Conservation (phyloP, 2,797 vertebrate species). For the Thamnophis elegans region DNA sequence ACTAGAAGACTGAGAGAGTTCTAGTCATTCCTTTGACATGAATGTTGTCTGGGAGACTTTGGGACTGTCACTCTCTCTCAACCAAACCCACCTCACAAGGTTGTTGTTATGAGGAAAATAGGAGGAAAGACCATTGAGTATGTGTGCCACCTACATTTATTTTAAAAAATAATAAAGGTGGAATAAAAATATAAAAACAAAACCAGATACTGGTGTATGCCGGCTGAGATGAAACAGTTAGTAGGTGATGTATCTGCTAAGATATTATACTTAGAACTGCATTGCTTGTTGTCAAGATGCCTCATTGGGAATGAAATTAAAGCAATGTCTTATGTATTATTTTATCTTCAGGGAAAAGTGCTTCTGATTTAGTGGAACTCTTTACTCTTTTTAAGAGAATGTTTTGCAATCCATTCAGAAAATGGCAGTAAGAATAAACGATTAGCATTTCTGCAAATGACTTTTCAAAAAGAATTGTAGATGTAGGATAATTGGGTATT, state of each 20-base stretch:
- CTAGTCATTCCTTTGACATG: not conserved
- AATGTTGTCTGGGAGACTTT: not conserved
- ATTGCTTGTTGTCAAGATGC: not conserved
- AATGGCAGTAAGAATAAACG: not conserved
- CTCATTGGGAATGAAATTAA: not conserved
- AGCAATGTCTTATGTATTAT: not conserved
- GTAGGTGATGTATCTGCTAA: not conserved
- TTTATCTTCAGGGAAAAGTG: not conserved
- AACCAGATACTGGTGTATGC: not conserved
- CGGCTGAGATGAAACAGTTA: not conserved
- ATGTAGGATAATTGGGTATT: not conserved
- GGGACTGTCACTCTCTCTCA: not conserved
- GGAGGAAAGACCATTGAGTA: not conserved
- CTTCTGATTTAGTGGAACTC: not conserved
- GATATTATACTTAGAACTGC: not conserved
- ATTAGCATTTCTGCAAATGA: not conserved
- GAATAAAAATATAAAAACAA: not conserved
- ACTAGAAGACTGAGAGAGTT: not conserved
- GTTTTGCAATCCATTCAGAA: not conserved
- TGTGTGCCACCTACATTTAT: not conserved
- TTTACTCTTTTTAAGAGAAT: not conserved
- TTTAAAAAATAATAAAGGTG: not conserved
- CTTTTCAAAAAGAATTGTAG: not conserved
- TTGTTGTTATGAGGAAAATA: not conserved
- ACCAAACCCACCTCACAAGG: not conserved